Conservation (phyloP, 2,113 vertebrate species). For the Neotoma lepida region DNA sequence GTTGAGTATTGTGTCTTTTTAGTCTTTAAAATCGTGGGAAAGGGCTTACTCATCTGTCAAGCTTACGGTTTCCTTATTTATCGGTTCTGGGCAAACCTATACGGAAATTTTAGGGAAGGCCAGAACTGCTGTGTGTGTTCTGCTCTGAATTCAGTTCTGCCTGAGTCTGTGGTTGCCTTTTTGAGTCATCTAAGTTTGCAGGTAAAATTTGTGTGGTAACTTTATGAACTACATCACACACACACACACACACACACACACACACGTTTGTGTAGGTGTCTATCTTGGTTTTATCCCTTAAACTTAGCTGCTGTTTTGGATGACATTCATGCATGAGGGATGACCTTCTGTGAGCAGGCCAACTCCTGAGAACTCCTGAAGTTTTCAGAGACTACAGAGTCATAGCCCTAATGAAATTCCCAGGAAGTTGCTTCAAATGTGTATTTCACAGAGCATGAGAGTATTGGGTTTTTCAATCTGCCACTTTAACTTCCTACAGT, state of each 20-base stretch:
- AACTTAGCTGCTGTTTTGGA: slow-evolving; percentile 40
- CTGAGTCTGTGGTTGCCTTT: slow-evolving; percentile 72
- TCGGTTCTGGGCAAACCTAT: slow-evolving; percentile 22
- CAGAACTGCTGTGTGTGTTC: slow-evolving; percentile 67
- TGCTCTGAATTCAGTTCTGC: slow-evolving; percentile 64
- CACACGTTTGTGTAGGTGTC: slow-evolving; percentile 42
- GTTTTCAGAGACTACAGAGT: slow-evolving; percentile 77
- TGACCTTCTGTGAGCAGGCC: slow-evolving; percentile 71
- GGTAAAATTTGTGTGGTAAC: slow-evolving; percentile 64
- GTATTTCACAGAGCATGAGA: slow-evolving; percentile 38
- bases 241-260: neutral
- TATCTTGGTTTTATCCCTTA: slow-evolving; percentile 61
- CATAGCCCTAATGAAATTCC: slow-evolving; percentile 69
- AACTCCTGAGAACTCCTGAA: slow-evolving; percentile 58
- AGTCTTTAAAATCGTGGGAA: slow-evolving; percentile 77
- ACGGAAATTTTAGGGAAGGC: slow-evolving; percentile 67
- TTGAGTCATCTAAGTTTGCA: slow-evolving; percentile 67
- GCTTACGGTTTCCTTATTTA: slow-evolving; percentile 51
- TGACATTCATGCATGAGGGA: slow-evolving; percentile 37
- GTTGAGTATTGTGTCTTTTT: slow-evolving; percentile 79
- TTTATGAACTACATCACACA: slow-evolving; percentile 54
- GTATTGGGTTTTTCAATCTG: neutral
- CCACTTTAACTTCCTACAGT: neutral
- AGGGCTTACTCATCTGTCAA: slow-evolving; percentile 74
- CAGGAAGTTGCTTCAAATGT: slow-evolving; percentile 55